Evolutionary conservation across 2,888 invertebrate species (phyloP), one percentile per base, ranked within the genome.

Genomic region (Leucophora obtusa): DNA sequence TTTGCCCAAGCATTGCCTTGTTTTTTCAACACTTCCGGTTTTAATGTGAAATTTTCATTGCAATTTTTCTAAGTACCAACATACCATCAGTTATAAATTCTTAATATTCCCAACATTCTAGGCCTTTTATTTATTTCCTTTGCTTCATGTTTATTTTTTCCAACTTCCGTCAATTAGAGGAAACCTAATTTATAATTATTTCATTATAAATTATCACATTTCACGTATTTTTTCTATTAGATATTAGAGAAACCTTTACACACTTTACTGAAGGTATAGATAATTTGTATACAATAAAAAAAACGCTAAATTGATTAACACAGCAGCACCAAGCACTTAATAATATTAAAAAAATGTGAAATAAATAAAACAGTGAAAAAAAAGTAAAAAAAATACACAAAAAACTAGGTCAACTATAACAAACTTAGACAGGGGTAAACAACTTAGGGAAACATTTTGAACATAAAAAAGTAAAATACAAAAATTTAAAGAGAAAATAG

Each of bases 241-340:
- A n/a, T 33, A 66, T 43, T 17, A 62, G 15, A 35, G 54, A 35
- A 43, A 56, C 54, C 43, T 56, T 54, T 24, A 43, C 65, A 66
- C 66, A 24, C 54, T 68, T 28, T 33, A 28, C 70, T 59, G 21
- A 62, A 62, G 62, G 53, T 66, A 66, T 54, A 66, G 21, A 56
- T 65, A 58, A 33, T 65, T 65, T 58, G 28, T 65, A 69, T 35
- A 50, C 28, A 53, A 33, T 14, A 59, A 54, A 62, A 63, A 65
- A 63, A 50, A 17, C 66, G 60, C 78, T 74, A 74, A 78, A 82
- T 78, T 78, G 81, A 78, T 78, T 78, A 81, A 74, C 77, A 66
- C 69, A 70, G 62, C 58, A 53, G 43, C 17, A 33, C 15, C 47
- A 33, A 72, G 47, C 77, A 77, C 69, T 77, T 66, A 77, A 77